Evolutionary conservation across 1,140 invertebrate genomes (phyloP), one percentile per base, ranked within the genome.

Genomic region (Brachionus angularis): DNA sequence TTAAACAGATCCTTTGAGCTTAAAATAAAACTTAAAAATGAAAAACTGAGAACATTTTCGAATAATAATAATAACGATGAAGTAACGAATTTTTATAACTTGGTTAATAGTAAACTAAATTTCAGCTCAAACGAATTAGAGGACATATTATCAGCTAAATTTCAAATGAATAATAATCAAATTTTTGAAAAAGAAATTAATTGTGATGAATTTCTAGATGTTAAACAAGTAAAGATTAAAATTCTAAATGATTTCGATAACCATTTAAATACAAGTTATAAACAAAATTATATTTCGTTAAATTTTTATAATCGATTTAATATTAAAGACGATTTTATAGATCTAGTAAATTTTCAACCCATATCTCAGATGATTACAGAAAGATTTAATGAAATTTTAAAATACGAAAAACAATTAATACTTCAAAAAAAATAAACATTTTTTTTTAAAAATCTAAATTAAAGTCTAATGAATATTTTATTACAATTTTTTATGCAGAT

Each of bases 231-330:
- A 58, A 14, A 58, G 39, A 8, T 36, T 58, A 39, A 39, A 39
- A 21, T 58, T 58, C 18, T n/a, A n/a, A n/a, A n/a, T n/a, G 53
- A 58, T 8, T 58, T 58, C 8, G 53, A 58, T 12, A 31, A 58
- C 4, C 25, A 10, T 39, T 58, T 58, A 18, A 58, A 58, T 23
- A 58, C 34, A 12, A 58, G 53, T 18, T 18, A 25, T 39, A 58
- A 21, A 58, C 33, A 58, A 58, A n/a, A 14, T 42, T n/a, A 42
- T 14, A n/a, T 14, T 7, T 10, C 25, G 16, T 29, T 25, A 3
- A 34, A 58, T 58, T 31, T 39, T 39, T 33, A 25, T 1, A 58
- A 39, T 36, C 12, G 36, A 14, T 16, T 58, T 10, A 58, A 39
- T 39, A 58, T 42, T 1, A 34, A 58, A 21, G 39, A 58, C 18